Evolutionary conservation across 2,797 vertebrate genomes (phyloP), one percentile per base, ranked within the genome.

Genomic region (Poecilia picta): DNA sequence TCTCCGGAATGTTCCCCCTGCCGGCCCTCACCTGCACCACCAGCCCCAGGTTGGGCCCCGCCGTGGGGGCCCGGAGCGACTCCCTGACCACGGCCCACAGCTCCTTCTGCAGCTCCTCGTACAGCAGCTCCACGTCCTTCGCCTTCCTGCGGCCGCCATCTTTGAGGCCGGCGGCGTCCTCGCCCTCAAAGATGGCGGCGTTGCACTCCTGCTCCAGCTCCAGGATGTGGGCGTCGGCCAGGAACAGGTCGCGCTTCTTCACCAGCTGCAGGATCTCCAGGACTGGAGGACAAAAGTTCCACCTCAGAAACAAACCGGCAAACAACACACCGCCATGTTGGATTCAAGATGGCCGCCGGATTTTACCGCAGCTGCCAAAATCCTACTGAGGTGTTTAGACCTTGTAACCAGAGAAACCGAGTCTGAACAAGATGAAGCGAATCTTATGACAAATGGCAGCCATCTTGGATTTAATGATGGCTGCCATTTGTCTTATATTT

Each of bases 211-310:
- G 96, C 85, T 98, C 97, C 90, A 98, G 90, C 83, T 98, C 97
- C 79, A 97, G 91, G 93, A 98, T 98, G 93, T 98, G 97, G 1
- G 94, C 89, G 81, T 98, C 97, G 0, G 97, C 97, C 5, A 95
- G 90, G 16, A 97, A 87, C 57, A 98, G 95, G 75, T 98, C 97
- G 8, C 96, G 94, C 68, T 92, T 96, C 80, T 96, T 97, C 85
- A 98, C 97, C 86, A 98, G 88, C 92, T 96, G 96, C 85, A 97
- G 93, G 90, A 98, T 98, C 91, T 97, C 97, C 86, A 98, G 89
- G 28, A 98, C 97, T 98, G 86, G 2, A 18, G 62, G 55, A 43
- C 4, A 59, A 31, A n/a, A 15, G n/a, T 28, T n/a, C 2, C 13
- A 59, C 15, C 31, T 59, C 5, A 31, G 15, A 59, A 13, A 5